Evolutionary conservation across 2,888 invertebrate genomes (phyloP).

Genomic region (Mythimna lalbum): DNA sequence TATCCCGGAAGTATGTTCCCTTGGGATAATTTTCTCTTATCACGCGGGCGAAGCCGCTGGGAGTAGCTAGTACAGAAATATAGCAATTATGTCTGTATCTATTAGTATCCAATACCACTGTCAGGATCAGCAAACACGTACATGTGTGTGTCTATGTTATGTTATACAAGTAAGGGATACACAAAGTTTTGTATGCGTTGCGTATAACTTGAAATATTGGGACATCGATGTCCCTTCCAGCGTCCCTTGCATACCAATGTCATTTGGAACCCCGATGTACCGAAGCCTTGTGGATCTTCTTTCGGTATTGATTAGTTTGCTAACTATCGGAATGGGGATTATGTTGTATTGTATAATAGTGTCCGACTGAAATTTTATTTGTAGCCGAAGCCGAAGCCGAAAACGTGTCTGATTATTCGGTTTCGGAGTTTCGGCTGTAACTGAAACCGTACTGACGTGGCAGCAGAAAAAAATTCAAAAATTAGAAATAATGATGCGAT

Average conservation of each 20-base stretch:
- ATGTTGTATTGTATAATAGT: conserved; percentile 3
- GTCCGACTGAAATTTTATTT: too few relatives aligned
- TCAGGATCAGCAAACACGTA: conserved; percentile 18
- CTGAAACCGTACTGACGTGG: too few relatives aligned
- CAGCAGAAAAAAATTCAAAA: too few relatives aligned
- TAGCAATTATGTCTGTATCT: not conserved
- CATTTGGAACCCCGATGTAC: conserved; percentile 49
- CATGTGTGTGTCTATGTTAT: not conserved
- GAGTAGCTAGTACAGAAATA: not conserved
- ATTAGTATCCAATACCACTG: not conserved
- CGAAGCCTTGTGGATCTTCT: conserved; percentile 43
- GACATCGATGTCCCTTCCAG: conserved; percentile 58
- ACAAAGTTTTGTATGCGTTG: conserved; percentile 58
- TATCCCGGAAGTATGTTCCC: too few relatives aligned
- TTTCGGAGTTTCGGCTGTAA: too few relatives aligned
- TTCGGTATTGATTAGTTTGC: conserved; percentile 56
- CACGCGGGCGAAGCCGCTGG: too few relatives aligned
- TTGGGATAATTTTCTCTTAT: too few relatives aligned
- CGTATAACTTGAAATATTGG: conserved; percentile 64
- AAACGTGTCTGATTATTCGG: too few relatives aligned
- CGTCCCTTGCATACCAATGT: conserved; percentile 64
- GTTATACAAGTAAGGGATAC: conserved; percentile 38
- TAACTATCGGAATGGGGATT: conserved; percentile 17
- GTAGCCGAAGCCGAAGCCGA: too few relatives aligned
- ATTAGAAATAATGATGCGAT: too few relatives aligned